Evolutionary conservation across 1,140 invertebrate genomes (phyloP), one percentile per base, ranked within the genome.

Genomic region (Neodiprion virginianus): DNA sequence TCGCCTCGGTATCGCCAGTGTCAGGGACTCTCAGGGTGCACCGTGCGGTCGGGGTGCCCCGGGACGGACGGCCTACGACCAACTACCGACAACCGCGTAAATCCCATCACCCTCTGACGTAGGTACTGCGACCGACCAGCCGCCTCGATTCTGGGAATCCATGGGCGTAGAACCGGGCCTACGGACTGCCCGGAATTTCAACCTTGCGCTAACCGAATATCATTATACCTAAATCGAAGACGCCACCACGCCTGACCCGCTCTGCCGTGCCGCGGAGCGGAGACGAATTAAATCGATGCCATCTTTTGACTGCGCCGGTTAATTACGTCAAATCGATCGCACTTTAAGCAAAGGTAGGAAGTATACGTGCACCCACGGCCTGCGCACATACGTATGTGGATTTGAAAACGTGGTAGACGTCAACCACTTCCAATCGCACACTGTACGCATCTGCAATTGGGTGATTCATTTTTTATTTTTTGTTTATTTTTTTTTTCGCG

Each of bases 91-190:
- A 23, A 28, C 40, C 47, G 67, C 14, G 17, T 47, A 69, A 47
- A 69, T 47, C 67, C 71, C 40, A 53, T 48, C 48, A 17, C 14
- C 28, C 71, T 77, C 49, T 71, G 70, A 76, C 72, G 66, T 21
- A 21, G 17, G 17, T 71, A 71, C 73, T 72, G 79, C 71, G 76
- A 84, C 78, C 79, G 75, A 76, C 70, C 75, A 79, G 78, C 76
- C 72, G 78, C 75, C 77, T 77, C 74, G 70, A 67, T 85, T 84
- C 83, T 85, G 80, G 79, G 83, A 85, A 85, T 74, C 72, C 82
- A 85, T 76, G 74, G 83, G 83, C 83, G 84, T 84, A 84, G 84
- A 68, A 80, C 67, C 76, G 48, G n/a, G 53, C 53, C 8, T 61
- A 61, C 11, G 8, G 53, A 61, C 53, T 61, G 53, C n/a, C n/a